Percentiles rank a stretch among this genome's conserved stretches.
Conservation (phyloP, 2,797 vertebrate genomes). For the Lindbergichthys nudifrons region DNA sequence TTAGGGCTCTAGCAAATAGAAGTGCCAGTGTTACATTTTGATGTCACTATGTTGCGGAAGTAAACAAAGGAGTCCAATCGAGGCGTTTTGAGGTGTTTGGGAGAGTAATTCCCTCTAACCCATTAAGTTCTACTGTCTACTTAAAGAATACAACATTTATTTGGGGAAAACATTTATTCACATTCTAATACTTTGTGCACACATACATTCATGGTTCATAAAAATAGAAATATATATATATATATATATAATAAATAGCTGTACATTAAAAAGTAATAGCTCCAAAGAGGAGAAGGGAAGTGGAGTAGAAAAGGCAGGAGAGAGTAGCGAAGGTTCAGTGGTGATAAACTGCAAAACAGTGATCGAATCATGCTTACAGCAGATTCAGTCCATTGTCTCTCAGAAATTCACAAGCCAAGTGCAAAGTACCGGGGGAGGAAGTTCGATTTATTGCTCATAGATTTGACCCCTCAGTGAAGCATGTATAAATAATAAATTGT, state of each 20-base stretch:
- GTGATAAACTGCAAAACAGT: neutral
- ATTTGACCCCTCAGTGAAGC: conserved; percentile 20
- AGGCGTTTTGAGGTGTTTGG: too few relatives aligned
- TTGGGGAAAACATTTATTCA: conserved; percentile 70
- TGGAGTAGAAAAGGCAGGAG: conserved; percentile 41
- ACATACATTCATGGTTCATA: conserved; percentile 52
- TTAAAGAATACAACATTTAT: conserved; percentile 10
- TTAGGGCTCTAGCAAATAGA: too few relatives aligned
- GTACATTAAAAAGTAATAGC: conserved; percentile 54
- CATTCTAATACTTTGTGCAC: conserved; percentile 5
- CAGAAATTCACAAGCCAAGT: conserved; percentile 1
- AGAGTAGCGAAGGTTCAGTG: conserved; percentile 13
- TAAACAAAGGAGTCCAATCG: too few relatives aligned
- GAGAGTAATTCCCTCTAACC: too few relatives aligned
- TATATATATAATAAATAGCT: conserved; percentile 34
- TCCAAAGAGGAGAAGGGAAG: conserved; percentile 37
- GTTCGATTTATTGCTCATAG: neutral
- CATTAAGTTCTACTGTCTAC: neutral
- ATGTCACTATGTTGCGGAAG: too few relatives aligned
- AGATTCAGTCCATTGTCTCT: conserved; percentile 15
- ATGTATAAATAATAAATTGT: conserved; percentile 12
- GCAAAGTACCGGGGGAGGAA: neutral
- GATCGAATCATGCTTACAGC: neutral
- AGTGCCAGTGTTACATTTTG: too few relatives aligned
- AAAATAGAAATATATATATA: conserved; percentile 61